Base-by-base conservation (phyloP, 2,888 invertebrate genomes). In the Lydus trimaculatus region DNA sequence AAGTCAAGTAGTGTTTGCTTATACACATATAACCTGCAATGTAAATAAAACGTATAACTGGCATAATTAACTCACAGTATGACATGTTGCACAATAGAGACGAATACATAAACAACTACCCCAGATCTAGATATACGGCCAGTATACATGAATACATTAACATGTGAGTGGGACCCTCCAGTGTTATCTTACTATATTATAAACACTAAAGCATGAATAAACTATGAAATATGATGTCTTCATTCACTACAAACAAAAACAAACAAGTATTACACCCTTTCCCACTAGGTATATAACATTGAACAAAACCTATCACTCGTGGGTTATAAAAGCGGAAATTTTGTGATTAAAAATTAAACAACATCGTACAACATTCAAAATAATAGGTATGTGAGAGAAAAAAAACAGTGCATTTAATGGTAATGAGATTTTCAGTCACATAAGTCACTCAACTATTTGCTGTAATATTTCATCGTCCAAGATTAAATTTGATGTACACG, bases 41-140 rank as follows among this genome's bases (percentile, higher is more conserved):
- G 69, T 71, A 71, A 74, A 72, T 71, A 71, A 64, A 64, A 63
- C 61, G 25, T 28, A 31, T 56, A 61, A 20, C 67, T 63, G 73
- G 69, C 74, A 74, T 74, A 74, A 74, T 74, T 74, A 74, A 74
- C 74, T 74, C 73, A 65, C 65, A 64, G 71, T 70, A 63, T 62
- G 75, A 75, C 73, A 69, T 67, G 68, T 67, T 48, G 65, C 66
- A 75, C 75, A 75, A 75, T 72, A 62, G 73, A 59, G 73, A 59
- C 63, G 64, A 64, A 64, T 67, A 61, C 70, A 73, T 75, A 75
- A 75, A 75, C 71, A 75, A 73, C 75, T 75, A 75, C 72, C 75
- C 73, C 63, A 73, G 73, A 73, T 72, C 69, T 71, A 73, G 70
- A 73, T 72, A 71, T 70, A 74, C 68, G 69, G 74, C 69, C 61